These are phyloP conservation scores for Atrichornis clamosus DNA, from an alignment of 2,113 vertebrate species.

Conservation along the genomic window DNA sequence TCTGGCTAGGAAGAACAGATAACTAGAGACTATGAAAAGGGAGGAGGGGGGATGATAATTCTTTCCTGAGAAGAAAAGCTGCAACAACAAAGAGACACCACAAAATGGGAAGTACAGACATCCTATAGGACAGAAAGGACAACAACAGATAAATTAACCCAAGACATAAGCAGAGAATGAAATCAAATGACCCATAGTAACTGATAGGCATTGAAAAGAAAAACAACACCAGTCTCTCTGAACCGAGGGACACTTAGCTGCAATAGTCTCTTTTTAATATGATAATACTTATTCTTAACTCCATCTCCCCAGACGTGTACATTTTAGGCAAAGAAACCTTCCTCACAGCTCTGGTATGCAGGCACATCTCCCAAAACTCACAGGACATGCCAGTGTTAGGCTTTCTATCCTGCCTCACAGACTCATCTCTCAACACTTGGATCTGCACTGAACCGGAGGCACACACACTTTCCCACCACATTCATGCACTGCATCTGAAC, in stretches of 20 bases:
- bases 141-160: not conserved
- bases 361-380: not conserved
- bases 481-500: accelerated
- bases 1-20: not conserved
- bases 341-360: not conserved
- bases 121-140: not conserved
- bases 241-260: not conserved
- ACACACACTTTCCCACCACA: not conserved
- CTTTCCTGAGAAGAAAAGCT: not conserved
- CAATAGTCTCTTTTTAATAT: not conserved
- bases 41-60: not conserved
- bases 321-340: not conserved
- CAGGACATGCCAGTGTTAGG: not conserved
- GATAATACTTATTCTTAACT: not conserved
- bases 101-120: not conserved
- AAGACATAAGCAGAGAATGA: not conserved
- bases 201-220: not conserved
- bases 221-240: accelerated
- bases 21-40: not conserved
- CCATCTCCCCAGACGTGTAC: not conserved
- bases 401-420: not conserved
- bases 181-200: not conserved
- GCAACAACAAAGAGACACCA: not conserved
- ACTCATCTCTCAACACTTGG: not conserved
- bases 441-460: not conserved